These are phyloP conservation scores for Carettochelys insculpta DNA, from an alignment of 2,113 vertebrate species.

Conservation along the genomic window DNA sequence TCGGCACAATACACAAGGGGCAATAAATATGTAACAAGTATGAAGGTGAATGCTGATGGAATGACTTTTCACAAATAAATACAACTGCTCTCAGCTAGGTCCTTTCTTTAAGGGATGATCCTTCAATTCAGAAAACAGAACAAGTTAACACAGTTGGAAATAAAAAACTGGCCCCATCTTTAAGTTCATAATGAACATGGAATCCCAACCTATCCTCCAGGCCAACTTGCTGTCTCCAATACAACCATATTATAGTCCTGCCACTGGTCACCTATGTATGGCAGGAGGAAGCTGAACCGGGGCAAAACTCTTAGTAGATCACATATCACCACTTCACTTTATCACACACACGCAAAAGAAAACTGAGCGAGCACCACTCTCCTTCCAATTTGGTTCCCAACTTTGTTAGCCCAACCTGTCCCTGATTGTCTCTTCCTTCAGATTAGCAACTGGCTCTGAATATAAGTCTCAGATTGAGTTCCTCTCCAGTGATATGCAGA, in stretches of 20 bases:
- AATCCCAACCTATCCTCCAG: not conserved
- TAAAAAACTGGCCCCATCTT: constrained; percentile 4
- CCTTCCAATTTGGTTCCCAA: not conserved
- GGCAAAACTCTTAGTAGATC: not conserved
- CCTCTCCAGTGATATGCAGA: not conserved
- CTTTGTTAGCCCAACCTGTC: not conserved
- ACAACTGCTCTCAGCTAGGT: not conserved
- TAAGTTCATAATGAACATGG: not conserved
- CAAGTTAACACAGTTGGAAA: not conserved
- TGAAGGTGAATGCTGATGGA: not conserved
- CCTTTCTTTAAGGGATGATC: constrained; percentile 23
- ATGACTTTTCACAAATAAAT: constrained; percentile 23
- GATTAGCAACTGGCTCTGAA: not conserved
- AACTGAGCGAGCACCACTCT: not conserved
- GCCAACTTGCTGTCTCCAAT: not conserved
- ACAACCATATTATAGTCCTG: constrained; percentile 35
- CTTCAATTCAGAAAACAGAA: not conserved
- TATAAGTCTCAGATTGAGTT: constrained; percentile 33
- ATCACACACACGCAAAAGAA: not conserved
- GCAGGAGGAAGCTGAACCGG: not conserved
- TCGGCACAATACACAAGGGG: not conserved
- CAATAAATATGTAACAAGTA: not conserved
- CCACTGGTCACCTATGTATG: not conserved
- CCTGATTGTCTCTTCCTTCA: not conserved
- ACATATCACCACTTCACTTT: not conserved